Evolutionary conservation across 1,140 invertebrate species (phyloP), one percentile per base, ranked within the genome.

Genomic region (Drosophila orena): DNA sequence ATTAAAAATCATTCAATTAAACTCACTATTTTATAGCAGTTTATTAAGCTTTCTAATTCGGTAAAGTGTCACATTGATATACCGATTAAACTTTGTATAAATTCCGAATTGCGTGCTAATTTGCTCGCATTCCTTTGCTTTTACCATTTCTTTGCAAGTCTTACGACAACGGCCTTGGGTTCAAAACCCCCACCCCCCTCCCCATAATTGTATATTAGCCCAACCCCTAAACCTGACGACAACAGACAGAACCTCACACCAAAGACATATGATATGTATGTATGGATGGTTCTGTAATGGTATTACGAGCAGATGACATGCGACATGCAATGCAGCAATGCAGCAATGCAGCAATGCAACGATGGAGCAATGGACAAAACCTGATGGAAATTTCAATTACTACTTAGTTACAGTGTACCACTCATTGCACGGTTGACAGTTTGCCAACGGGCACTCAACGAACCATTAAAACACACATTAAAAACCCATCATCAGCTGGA

Each of bases 381-480:
- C 20, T 35, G 38, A 61, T 64, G 42, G 27, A 35, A 46, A 64
- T 64, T 46, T 17, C 40, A 64, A 44, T 34, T 14, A 44, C 42
- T 68, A 20, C 37, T 56, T 56, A 46, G 40, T 53, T 49, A 12
- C 15, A 22, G 5, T 12, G 49, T 17, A 20, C 15, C 35, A 14
- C 38, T 42, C 38, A 27, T 3, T 42, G 34, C 37, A 30, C 64
- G 38, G 43, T 60, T 69, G 43, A 27, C 34, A 50, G 40, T 17
- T 12, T 14, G n/a, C 38, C 20, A 15, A 27, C 30, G 34, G 24
- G 17, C 34, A 49, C 40, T 56, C 43, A 84, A 66, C 71, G 64
- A 76, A 73, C 43, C 81, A 68, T 77, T 85, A 72, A 80, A 76
- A 68, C 56, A 77, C 38, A 56, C 49, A 66, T 62, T 75, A 78